phyloP scores from a whole-genome alignment of 2,888 invertebrate species.

The Drosophila neotestacea region DNA sequence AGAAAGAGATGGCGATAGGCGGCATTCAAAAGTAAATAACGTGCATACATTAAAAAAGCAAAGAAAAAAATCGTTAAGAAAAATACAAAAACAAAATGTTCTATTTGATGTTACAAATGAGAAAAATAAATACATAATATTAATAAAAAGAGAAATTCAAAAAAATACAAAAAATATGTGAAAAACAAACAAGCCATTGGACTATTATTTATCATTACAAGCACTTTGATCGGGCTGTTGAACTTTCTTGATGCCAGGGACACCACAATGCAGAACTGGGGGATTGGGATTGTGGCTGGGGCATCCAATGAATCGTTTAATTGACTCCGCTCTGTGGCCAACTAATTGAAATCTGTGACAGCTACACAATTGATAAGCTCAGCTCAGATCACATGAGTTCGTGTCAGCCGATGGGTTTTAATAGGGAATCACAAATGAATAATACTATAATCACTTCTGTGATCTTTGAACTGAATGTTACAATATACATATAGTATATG shows the following conservation, averaged over 20 bases:
- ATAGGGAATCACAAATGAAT: neutral
- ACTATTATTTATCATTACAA: constrained; percentile 23
- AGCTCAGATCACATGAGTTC: constrained; percentile 22
- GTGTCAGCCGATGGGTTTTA: constrained; percentile 7
- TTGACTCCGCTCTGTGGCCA: constrained; percentile 17
- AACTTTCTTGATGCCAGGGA: constrained; percentile 12
- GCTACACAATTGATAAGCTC: constrained; percentile 29
- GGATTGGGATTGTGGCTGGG: neutral
- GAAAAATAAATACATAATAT: constrained; percentile 56
- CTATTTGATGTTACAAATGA: constrained; percentile 80
- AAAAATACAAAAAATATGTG: constrained; percentile 38
- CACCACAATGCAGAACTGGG: neutral
- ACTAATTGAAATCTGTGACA: constrained; percentile 30
- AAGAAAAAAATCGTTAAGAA: constrained; percentile 27
- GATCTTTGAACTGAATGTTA: constrained; percentile 12
- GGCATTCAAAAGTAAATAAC: constrained; percentile 32
- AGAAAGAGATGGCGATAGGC: constrained; percentile 32
- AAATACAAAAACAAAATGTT: constrained; percentile 61
- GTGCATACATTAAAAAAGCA: constrained; percentile 35
- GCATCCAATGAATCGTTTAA: constrained; percentile 23
- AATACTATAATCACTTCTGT: neutral
- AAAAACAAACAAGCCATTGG: constrained; percentile 13
- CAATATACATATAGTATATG: neutral
- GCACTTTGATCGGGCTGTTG: constrained; percentile 13
- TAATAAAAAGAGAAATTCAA: constrained; percentile 15